Evolutionary conservation across 2,888 invertebrate species (phyloP), one percentile per base, ranked within the genome.

Genomic region (Thymelicus sylvestris): DNA sequence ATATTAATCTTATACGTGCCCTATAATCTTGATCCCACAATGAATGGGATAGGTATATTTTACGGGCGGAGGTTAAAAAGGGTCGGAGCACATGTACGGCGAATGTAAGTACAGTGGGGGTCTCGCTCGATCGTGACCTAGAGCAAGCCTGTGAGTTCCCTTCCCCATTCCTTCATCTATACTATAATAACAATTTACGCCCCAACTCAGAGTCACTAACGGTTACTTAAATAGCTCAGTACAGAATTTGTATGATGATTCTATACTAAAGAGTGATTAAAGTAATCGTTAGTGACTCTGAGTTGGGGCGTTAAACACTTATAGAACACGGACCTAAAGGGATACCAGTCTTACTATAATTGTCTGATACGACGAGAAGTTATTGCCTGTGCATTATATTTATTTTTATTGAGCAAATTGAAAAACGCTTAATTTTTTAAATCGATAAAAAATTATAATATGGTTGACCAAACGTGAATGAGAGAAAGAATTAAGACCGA

Each of bases 1-100:
- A 52, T 47, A 63, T 70, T 70, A 70, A 60, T 70, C 59, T 64
- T 19, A 41, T 50, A 41, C 24, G 55, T 44, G 41, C 64, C 57
- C 39, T 59, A 65, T 70, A 65, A 70, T 70, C 65, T 70, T 70
- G 60, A 70, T 70, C 50, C 41, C 39, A 19, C 47, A 52, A 65
- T 70, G 70, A 70, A 70, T 65, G 52, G 70, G 70, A 65, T 60
- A n/a, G n/a, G n/a, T n/a, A 70, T 70, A 70, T 70, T 70, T 70
- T 60, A 70, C 50, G 52, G 60, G 65, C 60, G 31, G 52, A 70
- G 70, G 70, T 69, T 69, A 69, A 69, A 64, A 50, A 70, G 70
- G 66, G 66, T 71, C 70, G 61, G 31, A 65, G 59, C 19, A 63
- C 70, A 70, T 65, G 65, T 70, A 65, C 47, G 61, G 70, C 41